Percentiles rank a stretch among this genome's conserved stretches.
These are phyloP conservation scores for Scomber colias DNA, from an alignment of 2,113 vertebrate genomes.

Conservation along the genomic window DNA sequence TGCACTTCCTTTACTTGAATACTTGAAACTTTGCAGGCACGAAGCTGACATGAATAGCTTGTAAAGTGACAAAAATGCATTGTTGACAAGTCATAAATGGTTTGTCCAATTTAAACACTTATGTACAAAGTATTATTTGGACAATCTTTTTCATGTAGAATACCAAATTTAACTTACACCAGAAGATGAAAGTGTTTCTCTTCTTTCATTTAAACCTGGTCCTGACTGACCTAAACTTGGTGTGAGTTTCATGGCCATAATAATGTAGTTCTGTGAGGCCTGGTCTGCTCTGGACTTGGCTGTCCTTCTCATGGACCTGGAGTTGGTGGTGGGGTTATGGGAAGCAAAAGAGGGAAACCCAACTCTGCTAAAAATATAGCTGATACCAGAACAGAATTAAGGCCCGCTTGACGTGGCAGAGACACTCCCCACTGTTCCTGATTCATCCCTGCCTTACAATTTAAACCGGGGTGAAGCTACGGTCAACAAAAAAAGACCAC, in stretches of 20 bases:
- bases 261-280: constrained; percentile 68
- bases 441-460: constrained; percentile 74
- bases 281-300: constrained; percentile 39
- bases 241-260: constrained; percentile 9
- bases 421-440: constrained; percentile 64
- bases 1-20: constrained; percentile 32
- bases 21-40: constrained; percentile 19
- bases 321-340: constrained; percentile 59
- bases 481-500: constrained; percentile 63
- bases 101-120: not conserved
- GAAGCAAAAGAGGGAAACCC: constrained; percentile 62
- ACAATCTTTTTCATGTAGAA: not conserved
- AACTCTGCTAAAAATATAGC: constrained; percentile 74
- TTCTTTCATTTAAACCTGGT: constrained; percentile 1
- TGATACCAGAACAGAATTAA: constrained; percentile 67
- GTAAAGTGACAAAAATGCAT: constrained; percentile 27
- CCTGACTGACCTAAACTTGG: constrained; percentile 14
- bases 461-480: constrained; percentile 64
- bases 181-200: constrained; percentile 7
- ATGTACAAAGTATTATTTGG: not conserved
- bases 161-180: not conserved
- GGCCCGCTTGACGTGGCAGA: constrained; percentile 50
- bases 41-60: constrained; percentile 27
- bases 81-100: constrained; percentile 10
- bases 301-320: constrained; percentile 48